Evolutionary conservation across 2,888 invertebrate species (phyloP).

Genomic region (Chaetogeoica ovagalla): DNA sequence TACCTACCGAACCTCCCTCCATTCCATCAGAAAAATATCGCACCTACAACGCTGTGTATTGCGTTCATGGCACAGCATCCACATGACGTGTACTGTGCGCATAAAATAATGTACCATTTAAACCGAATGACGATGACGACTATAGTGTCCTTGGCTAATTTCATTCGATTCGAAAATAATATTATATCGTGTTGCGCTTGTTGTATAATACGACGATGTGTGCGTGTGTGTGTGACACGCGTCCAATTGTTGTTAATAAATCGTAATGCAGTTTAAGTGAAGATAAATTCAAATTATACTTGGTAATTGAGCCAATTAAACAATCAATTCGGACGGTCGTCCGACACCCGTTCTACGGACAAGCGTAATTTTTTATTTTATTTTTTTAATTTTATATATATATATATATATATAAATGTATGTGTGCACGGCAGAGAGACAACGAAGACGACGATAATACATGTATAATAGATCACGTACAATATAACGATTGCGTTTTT

Average conservation of each 20-base stretch:
- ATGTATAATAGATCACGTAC: no score
- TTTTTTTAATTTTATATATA: neutral
- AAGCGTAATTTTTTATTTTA: slow-evolving; percentile 16
- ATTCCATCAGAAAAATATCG: no score
- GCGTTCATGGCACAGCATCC: no score
- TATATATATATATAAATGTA: neutral
- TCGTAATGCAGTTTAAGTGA: slow-evolving; percentile 53
- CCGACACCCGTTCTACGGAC: slow-evolving; percentile 12
- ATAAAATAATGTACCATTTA: slow-evolving; percentile 28
- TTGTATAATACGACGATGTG: neutral
- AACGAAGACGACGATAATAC: neutral
- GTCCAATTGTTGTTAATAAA: slow-evolving; percentile 53
- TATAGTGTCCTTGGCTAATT: slow-evolving; percentile 49
- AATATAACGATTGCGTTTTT: no score
- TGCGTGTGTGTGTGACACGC: slow-evolving; percentile 18
- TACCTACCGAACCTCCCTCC: no score
- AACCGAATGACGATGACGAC: slow-evolving; percentile 11
- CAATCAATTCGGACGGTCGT: slow-evolving; percentile 48
- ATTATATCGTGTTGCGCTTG: slow-evolving; percentile 7
- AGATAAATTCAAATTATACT: slow-evolving; percentile 53
- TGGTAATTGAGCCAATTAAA: slow-evolving; percentile 53
- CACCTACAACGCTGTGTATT: no score
- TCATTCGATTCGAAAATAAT: slow-evolving; percentile 40
- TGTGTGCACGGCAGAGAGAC: slow-evolving; percentile 24
- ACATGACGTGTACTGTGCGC: neutral